phyloP scores from a whole-genome alignment of 2,113 vertebrate species.

The Corydoras maculifer region DNA sequence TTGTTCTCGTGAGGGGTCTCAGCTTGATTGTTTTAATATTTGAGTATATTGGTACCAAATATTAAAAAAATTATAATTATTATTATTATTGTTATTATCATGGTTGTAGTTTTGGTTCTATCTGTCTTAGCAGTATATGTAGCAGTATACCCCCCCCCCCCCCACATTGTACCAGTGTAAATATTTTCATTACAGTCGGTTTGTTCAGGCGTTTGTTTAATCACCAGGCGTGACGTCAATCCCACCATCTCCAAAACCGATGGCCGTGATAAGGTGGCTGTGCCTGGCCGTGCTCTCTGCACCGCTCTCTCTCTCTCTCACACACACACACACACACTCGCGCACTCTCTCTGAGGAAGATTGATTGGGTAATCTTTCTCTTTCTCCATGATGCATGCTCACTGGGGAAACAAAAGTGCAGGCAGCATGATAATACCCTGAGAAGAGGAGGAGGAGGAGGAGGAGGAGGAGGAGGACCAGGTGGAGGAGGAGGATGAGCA shows the following conservation, averaged over 20 bases:
- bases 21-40: too few relatives aligned
- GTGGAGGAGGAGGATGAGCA: conserved; percentile 1
- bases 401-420: conserved; percentile 47
- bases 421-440: conserved; percentile 46
- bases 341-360: conserved; percentile 49
- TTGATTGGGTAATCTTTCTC: conserved; percentile 66
- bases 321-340: conserved; percentile 4
- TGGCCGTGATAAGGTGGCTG: conserved; percentile 13
- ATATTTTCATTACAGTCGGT: conserved; percentile 25
- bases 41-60: too few relatives aligned
- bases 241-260: conserved; percentile 6
- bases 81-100: too few relatives aligned
- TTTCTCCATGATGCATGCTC: conserved; percentile 61
- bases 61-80: too few relatives aligned
- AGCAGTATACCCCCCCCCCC: too few relatives aligned
- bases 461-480: conserved; percentile 45
- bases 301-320: conserved; percentile 8
- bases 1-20: too few relatives aligned
- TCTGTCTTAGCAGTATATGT: too few relatives aligned
- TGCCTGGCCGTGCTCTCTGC: not conserved
- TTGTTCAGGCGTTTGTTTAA: conserved; percentile 16
- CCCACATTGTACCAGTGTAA: conserved; percentile 15
- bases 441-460: conserved; percentile 35
- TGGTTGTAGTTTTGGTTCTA: too few relatives aligned
- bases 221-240: conserved; percentile 25